Percentiles rank a stretch among this genome's conserved stretches.
These are phyloP conservation scores for Cotesia congregata DNA, from an alignment of 2,888 invertebrate species.

Conservation along the genomic window DNA sequence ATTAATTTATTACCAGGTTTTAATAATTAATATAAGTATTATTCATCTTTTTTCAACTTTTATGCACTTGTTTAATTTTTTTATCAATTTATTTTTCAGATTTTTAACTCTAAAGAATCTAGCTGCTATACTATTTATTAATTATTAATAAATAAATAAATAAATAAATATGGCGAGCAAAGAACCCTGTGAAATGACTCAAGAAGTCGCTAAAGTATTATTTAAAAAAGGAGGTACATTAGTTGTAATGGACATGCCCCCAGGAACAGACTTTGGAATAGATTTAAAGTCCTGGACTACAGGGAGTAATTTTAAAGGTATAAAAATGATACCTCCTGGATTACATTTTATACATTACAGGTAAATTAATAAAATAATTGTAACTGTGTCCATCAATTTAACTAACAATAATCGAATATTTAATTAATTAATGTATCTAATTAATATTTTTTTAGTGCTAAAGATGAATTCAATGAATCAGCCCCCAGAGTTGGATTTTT, in stretches of 20 bases:
- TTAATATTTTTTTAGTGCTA: slow-evolving; percentile 69
- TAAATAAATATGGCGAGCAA: not conserved
- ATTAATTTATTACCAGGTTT: too few relatives aligned
- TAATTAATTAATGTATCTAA: slow-evolving; percentile 54
- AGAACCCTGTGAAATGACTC: slow-evolving; percentile 75
- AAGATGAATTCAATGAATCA: slow-evolving; percentile 71
- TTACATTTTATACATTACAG: slow-evolving; percentile 94
- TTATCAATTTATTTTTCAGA: too few relatives aligned
- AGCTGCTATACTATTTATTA: not conserved
- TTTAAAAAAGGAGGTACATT: slow-evolving; percentile 87
- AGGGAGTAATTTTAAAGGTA: slow-evolving; percentile 91
- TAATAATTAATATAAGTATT: too few relatives aligned
- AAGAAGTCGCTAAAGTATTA: slow-evolving; percentile 81
- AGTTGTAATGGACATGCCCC: slow-evolving; percentile 88
- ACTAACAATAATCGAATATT: too few relatives aligned
- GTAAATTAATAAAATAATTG: slow-evolving; percentile 66
- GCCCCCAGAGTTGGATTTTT: slow-evolving; percentile 85
- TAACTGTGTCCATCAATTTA: too few relatives aligned
- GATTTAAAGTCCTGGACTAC: slow-evolving; percentile 93
- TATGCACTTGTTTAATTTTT: too few relatives aligned
- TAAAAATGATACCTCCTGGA: slow-evolving; percentile 99
- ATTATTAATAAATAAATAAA: not conserved
- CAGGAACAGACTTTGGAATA: slow-evolving; percentile 96
- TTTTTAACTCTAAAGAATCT: too few relatives aligned
- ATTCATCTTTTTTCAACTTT: too few relatives aligned